Evolutionary conservation across 23 tunicate genomes (phyloP), one percentile per base, ranked within the genome.

Genomic region (Oikopleura dioica): DNA sequence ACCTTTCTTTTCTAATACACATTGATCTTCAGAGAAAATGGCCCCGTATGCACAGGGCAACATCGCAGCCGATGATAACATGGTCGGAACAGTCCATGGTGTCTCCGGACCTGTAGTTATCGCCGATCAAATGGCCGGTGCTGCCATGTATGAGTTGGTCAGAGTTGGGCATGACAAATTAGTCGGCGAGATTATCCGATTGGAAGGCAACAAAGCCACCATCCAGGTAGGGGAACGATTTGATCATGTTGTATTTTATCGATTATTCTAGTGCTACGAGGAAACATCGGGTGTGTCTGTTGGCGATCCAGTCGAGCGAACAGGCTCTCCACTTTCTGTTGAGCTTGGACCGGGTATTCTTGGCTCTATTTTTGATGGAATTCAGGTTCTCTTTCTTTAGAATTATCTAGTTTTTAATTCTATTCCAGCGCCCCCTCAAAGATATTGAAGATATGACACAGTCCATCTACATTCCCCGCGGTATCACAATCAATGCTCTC

Each of bases 81-180:
- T 87, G 88, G 79, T 94, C 36, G 99, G 99, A 38, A 94, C 81
- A 23, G 99, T 94, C 26, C 83, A 83, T 69, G 88, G 99, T 38
- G 99, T 94, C 0, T 94, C 99, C 36, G 99, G 99, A 32, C 99
- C 99, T 59, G 99, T 94, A 32, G 95, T 94, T 0, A 81, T 83
- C 34, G 99, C 99, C 67, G 85, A 94, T 68, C 79, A 78, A 38
- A 94, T 94, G 99, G 83, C 99, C 50, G 99, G 99, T 0, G 76
- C 99, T 37, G 95, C 99, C 76, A 94, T 94, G 99, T 94, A 94
- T 77, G 99, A 94, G 77, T 79, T 94, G 29, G 99, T 94, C 28
- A 81, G 99, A 50, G 99, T 94, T 34, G 99, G 99, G 1, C 87
- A 85, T 59, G 81, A 92, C 36, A 92, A 94, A 63, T 88, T 94